A percentile compares a stretch with the other conserved stretches of the same genome.
Conservation (phyloP, 2,888 invertebrate species). For the Mystacides longicornis region DNA sequence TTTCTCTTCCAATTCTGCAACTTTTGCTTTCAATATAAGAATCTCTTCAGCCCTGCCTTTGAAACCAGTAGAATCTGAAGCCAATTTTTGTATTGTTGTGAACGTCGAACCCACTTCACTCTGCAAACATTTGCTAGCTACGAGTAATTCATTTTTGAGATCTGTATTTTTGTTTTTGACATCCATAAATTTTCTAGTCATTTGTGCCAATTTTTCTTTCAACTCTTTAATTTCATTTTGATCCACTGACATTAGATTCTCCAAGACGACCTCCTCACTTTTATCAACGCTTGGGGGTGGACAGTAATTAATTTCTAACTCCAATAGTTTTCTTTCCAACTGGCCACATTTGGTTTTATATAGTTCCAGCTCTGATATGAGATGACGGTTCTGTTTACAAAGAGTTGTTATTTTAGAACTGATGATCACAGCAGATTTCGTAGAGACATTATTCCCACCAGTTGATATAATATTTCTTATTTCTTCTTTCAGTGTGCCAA, state of each 20-base stretch:
- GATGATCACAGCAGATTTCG: conserved; percentile 48
- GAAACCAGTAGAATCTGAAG: conserved; percentile 57
- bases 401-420: conserved; percentile 60
- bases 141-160: conserved; percentile 62
- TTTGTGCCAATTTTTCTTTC: conserved; percentile 51
- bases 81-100: conserved; percentile 54
- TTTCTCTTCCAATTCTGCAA: conserved; percentile 59
- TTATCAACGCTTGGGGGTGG: conserved; percentile 35
- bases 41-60: conserved; percentile 74
- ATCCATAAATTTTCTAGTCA: conserved; percentile 59
- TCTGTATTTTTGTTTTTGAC: conserved; percentile 60
- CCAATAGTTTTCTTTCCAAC: conserved; percentile 45
- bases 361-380: conserved; percentile 53
- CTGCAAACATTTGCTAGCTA: conserved; percentile 65
- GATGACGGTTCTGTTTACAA: conserved; percentile 58
- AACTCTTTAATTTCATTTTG: conserved; percentile 51
- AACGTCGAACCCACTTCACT: conserved; percentile 70
- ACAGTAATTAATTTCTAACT: conserved; percentile 32
- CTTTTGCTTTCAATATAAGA: conserved; percentile 57
- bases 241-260: background rate
- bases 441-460: conserved; percentile 41
- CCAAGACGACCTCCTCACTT: conserved; percentile 26
- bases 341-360: conserved; percentile 52
- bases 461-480: conserved; percentile 48
- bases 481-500: conserved; percentile 40